A percentile compares a stretch with the other conserved stretches of the same genome.
These are phyloP conservation scores for Drosophila micromelanica DNA, from an alignment of 1,140 invertebrate species.

Conservation along the genomic window DNA sequence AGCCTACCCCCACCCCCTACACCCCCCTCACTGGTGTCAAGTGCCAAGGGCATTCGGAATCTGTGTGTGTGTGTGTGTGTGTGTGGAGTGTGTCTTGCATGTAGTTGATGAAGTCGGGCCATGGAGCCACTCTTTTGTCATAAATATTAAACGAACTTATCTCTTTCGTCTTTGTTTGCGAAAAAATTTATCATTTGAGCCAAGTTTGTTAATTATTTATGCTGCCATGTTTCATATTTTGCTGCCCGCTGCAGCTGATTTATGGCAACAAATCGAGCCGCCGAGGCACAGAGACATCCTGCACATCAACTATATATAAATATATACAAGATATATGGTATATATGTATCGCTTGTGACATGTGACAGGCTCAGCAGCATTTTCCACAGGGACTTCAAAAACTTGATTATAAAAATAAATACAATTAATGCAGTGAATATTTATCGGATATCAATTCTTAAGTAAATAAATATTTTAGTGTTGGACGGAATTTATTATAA, in stretches of 20 bases:
- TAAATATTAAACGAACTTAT: conserved; percentile 84
- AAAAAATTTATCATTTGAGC: conserved; percentile 82
- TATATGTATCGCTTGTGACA: conserved; percentile 33
- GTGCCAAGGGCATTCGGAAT: conserved; percentile 75
- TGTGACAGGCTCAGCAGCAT: conserved; percentile 49
- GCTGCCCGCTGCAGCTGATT: conserved; percentile 58
- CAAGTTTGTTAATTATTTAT: conserved; percentile 84
- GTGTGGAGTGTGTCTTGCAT: conserved; percentile 26
- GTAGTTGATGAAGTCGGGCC: conserved; percentile 27
- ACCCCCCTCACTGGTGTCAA: conserved; percentile 61
- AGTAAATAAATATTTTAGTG: neutral
- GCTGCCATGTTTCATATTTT: conserved; percentile 69
- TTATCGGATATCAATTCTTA: no score
- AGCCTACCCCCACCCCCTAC: neutral
- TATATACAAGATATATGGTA: conserved; percentile 13
- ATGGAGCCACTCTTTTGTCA: conserved; percentile 67
- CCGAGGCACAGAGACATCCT: conserved; percentile 6
- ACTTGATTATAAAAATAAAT: no score
- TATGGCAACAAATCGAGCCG: conserved; percentile 37
- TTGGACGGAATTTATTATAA: no score
- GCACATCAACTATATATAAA: conserved; percentile 1
- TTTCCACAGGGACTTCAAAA: conserved; percentile 20
- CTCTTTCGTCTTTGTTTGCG: conserved; percentile 61
- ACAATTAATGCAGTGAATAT: no score
- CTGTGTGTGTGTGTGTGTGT: no score